Evolutionary conservation across 2,113 vertebrate genomes (phyloP), one percentile per base, ranked within the genome.

Genomic region (Microtus oregoni): DNA sequence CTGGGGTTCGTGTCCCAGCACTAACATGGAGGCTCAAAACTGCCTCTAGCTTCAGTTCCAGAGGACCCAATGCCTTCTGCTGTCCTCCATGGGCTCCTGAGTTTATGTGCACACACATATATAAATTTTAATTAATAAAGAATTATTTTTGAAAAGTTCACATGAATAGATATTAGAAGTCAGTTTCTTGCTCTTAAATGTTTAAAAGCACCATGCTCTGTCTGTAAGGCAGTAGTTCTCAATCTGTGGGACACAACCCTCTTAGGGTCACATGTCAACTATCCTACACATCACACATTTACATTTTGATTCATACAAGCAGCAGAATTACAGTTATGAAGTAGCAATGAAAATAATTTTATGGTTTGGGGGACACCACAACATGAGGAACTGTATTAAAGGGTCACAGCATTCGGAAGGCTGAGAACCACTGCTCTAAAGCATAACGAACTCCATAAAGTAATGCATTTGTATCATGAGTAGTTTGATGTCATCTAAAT

Each of bases 401-500:
- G 7, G 15, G 1, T n/a, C 7, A 2, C 32, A n/a, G 68, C 17
- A n/a, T 72, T 72, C n/a, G 68, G 7, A 72, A 72, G 35, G 68
- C n/a, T n/a, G 68, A n/a, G 68, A 72, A 20, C 35, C 68, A 72
- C 6, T 72, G 17, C 3, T n/a, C 2, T 72, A 72, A 35, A 82
- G 52, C 58, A 88, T 13, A 81, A 41, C 35, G 58, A 86, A 70
- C 35, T 58, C 38, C 24, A 86, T 35, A 75, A 95, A 94, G 58
- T 86, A 78, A 91, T 55, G 82, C 86, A 96, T 94, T 78, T 87
- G 15, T 77, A 83, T 47, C 52, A 24, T 75, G 44, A 67, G 35
- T 94, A 90, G 88, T 70, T 91, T 83, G 55, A 10, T 86, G 90
- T 89, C 89, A 96, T 70, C 77, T 89, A 86, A 70, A 68, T 93